Percentiles rank a stretch among this genome's conserved stretches.
Evolutionary conservation across 2,113 vertebrate genomes (phyloP).

Genomic region (Muntiacus reevesi): DNA sequence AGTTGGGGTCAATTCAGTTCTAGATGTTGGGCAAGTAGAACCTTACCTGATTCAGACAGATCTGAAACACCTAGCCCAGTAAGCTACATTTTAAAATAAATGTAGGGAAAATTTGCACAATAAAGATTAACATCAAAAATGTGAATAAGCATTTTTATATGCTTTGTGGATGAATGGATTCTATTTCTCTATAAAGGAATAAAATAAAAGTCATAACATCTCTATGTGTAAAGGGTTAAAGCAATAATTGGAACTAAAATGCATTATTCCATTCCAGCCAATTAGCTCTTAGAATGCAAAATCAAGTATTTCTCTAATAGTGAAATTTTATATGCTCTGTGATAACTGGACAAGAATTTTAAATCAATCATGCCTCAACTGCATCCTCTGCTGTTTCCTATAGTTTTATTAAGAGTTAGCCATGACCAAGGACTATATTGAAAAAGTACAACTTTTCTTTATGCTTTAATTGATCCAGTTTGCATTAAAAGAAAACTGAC

Average conservation of each 20-base stretch:
- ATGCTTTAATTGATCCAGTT: background rate
- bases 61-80: background rate
- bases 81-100: background rate
- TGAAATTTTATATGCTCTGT: background rate
- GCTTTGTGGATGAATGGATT: background rate
- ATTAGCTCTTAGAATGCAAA: background rate
- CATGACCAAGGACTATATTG: background rate
- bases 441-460: background rate
- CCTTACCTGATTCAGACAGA: background rate
- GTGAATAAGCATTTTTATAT: background rate
- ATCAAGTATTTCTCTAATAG: background rate
- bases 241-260: background rate
- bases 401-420: background rate
- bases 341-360: background rate
- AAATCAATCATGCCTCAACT: background rate
- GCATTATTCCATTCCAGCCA: background rate
- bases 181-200: background rate
- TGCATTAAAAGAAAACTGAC: background rate
- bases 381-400: background rate
- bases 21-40: background rate
- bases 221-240: background rate
- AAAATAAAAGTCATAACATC: background rate
- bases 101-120: background rate
- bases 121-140: background rate
- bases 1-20: background rate